These are phyloP conservation scores for Sinocyclocheilus anshuiensis DNA, from an alignment of 2,113 vertebrate genomes.

Conservation along the genomic window DNA sequence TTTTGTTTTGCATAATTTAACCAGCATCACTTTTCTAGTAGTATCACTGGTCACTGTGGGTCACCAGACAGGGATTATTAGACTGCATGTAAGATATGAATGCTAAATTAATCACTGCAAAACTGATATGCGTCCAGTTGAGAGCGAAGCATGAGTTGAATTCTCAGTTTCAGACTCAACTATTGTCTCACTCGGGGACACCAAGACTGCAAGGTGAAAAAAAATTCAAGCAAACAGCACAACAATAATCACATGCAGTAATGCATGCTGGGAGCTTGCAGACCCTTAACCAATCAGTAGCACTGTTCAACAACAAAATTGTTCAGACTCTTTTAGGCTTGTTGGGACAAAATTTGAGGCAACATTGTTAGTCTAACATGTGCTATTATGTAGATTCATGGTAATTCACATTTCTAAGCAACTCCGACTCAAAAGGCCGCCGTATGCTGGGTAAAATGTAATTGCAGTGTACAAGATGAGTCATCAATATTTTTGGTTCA, in stretches of 20 bases:
- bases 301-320: not conserved
- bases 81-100: slow-evolving; percentile 16
- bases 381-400: slow-evolving; percentile 20
- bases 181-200: not conserved
- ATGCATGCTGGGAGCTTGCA: not conserved
- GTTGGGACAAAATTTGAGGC: not conserved
- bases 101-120: slow-evolving; percentile 16
- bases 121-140: slow-evolving; percentile 45
- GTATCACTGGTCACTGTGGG: slow-evolving; percentile 32
- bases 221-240: slow-evolving; percentile 54
- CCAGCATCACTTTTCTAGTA: slow-evolving; percentile 36
- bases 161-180: not conserved
- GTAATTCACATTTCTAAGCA: slow-evolving; percentile 11
- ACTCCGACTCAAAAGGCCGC: not conserved
- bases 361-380: not conserved
- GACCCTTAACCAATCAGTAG: not conserved
- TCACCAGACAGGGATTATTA: slow-evolving; percentile 28
- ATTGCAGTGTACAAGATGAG: slow-evolving; percentile 34
- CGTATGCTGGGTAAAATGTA: slow-evolving; percentile 44
- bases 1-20: slow-evolving; percentile 53
- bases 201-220: no score
- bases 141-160: not conserved
- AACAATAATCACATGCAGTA: not conserved
- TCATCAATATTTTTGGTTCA: not conserved
- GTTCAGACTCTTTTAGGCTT: not conserved